Base-by-base conservation (phyloP, 2,113 vertebrate species). In the Phocoena sinus region DNA sequence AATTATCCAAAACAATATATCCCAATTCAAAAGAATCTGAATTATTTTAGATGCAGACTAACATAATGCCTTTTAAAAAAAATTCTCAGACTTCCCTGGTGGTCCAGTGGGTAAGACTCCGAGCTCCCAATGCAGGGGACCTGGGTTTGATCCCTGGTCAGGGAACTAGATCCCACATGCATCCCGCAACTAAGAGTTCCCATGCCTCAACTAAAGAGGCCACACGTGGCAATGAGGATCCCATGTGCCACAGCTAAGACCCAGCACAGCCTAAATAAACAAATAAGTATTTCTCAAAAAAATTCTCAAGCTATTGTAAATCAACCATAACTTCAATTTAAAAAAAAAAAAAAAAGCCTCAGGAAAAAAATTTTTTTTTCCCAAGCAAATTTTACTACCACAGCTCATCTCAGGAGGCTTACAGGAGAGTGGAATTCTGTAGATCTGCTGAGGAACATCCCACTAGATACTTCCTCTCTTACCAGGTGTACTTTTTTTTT, bases 31-130 rank as follows among this genome's bases (percentile, higher is more conserved):
- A 87, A 5, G 20, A 93, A 93, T 21, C 65, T 89, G 14, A 94
- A 84, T 41, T 96, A 20, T 44, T 91, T 92, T 60, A 70, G 9
- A 41, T 60, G 23, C 71, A 96, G 14, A 94, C 44, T 89, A 96
- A 83, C 33, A 89, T 87, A 77, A 77, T 47, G 58, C 20, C 68
- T 63, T 62, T 36, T 11, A 31, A 63, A 11, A 60, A 50, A 53
- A 50, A 53, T 33, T 89, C 38, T 77, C 44, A 17, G 56, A 58
- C 56, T 58, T 58, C 56, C 56, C 56, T 58, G 56, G 20, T 58
- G 56, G 56, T 8, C 56, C 56, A 58, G 56, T 58, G 56, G 56
- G 18, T 58, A 58, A 58, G 56, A 58, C 56, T 58, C 7, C 0
- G 20, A 20, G 56, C 56, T 58, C 56, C 56, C 56, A 58, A 58